Evolutionary conservation across 64 coral and sea anemone species (phyloP).

Genomic region (Cladopsammia gracilis): DNA sequence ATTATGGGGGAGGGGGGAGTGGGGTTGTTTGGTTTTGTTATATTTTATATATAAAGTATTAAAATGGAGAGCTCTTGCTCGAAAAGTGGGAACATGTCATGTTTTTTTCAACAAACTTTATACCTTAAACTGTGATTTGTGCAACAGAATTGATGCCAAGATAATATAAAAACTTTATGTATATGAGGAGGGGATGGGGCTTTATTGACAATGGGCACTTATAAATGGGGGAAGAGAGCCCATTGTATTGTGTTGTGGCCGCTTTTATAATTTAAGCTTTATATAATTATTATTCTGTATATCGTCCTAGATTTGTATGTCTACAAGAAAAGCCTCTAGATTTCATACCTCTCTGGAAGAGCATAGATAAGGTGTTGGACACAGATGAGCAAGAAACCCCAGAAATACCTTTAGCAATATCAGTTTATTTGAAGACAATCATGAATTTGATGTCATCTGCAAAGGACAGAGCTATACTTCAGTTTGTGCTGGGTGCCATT

Average conservation of each 20-base stretch:
- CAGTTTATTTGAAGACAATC: constrained; percentile 36
- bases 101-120: too few species aligned
- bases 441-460: constrained; percentile 50
- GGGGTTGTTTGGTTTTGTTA: constrained; percentile 49
- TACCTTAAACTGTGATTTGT: too few species aligned
- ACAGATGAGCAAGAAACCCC: constrained; percentile 9
- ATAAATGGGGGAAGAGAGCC: too few species aligned
- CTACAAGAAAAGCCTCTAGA: constrained; percentile 53
- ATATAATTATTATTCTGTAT: constrained; percentile 32
- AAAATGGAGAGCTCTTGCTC: constrained; percentile 54
- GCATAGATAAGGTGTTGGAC: constrained; percentile 26
- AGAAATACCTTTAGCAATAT: constrained; percentile 25
- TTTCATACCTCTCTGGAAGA: neutral
- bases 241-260: too few species aligned
- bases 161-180: too few species aligned
- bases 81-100: too few species aligned
- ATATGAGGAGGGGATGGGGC: too few species aligned
- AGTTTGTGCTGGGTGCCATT: constrained; percentile 52
- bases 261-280: too few species aligned
- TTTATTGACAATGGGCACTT: too few species aligned
- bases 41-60: constrained; percentile 57
- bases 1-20: constrained; percentile 47
- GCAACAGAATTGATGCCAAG: too few species aligned
- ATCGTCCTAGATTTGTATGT: constrained; percentile 37
- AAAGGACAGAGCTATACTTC: constrained; percentile 59